Conservation (phyloP, 1,140 invertebrate genomes). For the Geopemphigus sp. region DNA sequence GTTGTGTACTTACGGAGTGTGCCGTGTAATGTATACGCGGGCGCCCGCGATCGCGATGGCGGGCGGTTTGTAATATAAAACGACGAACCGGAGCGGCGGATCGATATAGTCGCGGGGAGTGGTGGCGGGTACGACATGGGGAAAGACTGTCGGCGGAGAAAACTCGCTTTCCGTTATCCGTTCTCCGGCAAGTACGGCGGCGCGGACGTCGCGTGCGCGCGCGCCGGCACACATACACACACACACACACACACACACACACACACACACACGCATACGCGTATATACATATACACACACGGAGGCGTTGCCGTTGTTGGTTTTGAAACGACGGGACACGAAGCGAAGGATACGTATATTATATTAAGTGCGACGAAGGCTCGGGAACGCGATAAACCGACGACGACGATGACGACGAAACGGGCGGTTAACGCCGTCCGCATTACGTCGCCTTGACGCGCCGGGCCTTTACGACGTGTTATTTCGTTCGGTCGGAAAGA, state of each 20-base stretch:
- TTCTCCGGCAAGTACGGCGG: constrained; percentile 1
- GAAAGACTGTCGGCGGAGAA: not conserved
- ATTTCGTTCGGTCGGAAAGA: no score
- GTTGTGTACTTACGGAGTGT: no score
- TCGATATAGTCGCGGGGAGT: constrained; percentile 5
- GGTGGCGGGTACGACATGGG: no score
- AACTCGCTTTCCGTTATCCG: constrained; percentile 1
- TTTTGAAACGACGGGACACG: not conserved
- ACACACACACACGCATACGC: not conserved
- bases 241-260: not conserved
- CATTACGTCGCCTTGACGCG: no score
- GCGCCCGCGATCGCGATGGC: no score
- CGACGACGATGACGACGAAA: not conserved
- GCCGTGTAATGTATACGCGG: not conserved
- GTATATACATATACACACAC: not conserved
- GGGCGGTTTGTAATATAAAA: not conserved
- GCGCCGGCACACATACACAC: not conserved
- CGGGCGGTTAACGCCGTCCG: not conserved
- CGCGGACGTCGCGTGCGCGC: no score
- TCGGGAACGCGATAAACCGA: not conserved
- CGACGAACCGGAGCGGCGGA: not conserved
- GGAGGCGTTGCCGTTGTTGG: not conserved
- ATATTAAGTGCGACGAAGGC: not conserved
- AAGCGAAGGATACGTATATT: no score
- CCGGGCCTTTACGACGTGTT: no score